Evolutionary conservation across 2,797 vertebrate genomes (phyloP), one percentile per base, ranked within the genome.

Genomic region (Diplodus sargus): DNA sequence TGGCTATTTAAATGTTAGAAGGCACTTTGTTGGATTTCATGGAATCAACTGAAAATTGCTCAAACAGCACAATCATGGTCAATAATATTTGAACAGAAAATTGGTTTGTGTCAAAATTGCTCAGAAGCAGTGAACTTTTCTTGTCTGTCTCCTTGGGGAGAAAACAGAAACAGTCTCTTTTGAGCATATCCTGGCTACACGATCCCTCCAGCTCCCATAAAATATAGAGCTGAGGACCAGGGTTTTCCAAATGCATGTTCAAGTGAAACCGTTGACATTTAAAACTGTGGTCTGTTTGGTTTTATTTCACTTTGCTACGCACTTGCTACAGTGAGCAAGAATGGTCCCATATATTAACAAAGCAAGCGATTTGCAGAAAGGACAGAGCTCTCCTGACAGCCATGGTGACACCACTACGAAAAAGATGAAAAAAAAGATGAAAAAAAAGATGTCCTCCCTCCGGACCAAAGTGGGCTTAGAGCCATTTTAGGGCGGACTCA

Each of bases 1-100:
- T 23, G 34, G 79, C 79, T 86, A 66, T 60, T 49, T 72, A 74
- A 74, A 79, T 75, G 74, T 54, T 68, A 83, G 79, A 85, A 80
- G 49, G 42, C 81, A 75, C 63, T 76, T 82, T 82, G 61, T 66
- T 74, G 64, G 66, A 85, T 74, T 74, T 84, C 25, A 47, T 9
- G 58, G 59, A 77, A 39, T 72, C 63, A 54, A 71, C 10, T 58
- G 25, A 78, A 86, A 78, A 39, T 11, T 25, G 64, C 43, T 39
- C 61, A 80, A 84, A 79, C 54, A 61, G 70, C 72, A 59, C 68
- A 70, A 77, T 85, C 74, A 76, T 25, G 16, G 78, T 82, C 22
- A 82, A 82, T 83, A 63, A 69, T n/a, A 52, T 81, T 45, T 78
- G 72, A 88, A 85, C 28, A 82, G 77, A 84, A 88, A 86, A 87